Evolutionary conservation across 2,113 vertebrate species (phyloP).

Genomic region (Pogona vitticeps): DNA sequence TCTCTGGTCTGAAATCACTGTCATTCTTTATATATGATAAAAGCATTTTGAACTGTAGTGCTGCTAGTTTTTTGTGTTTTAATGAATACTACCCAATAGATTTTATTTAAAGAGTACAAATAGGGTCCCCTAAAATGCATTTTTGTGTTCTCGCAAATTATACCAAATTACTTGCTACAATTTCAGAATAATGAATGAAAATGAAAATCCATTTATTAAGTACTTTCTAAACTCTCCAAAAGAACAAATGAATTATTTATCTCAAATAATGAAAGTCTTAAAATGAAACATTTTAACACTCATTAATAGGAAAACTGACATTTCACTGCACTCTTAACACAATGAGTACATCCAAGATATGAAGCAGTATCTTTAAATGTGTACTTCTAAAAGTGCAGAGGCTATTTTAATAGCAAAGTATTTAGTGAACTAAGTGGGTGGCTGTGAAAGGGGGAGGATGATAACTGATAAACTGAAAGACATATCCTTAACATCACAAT

Average conservation of each 20-base stretch:
- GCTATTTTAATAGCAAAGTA: conserved; percentile 11
- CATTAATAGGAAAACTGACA: conserved; percentile 31
- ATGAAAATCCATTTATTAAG: conserved; percentile 61
- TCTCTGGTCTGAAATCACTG: conserved; percentile 15
- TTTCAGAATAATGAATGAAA: conserved; percentile 57
- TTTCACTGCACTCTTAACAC: conserved; percentile 51
- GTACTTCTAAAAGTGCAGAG: conserved; percentile 32
- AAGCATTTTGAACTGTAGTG: conserved; percentile 44
- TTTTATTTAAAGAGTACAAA: conserved; percentile 58
- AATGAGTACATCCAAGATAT: not conserved
- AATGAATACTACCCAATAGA: conserved; percentile 55
- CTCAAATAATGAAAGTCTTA: conserved; percentile 58
- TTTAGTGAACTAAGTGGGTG: not conserved
- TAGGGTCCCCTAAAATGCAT: conserved; percentile 56
- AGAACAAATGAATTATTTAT: conserved; percentile 63
- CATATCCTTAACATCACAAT: conserved; percentile 89
- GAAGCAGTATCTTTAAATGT: conserved; percentile 33
- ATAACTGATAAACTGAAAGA: not conserved
- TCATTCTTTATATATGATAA: conserved; percentile 28
- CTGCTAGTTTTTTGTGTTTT: conserved; percentile 54
- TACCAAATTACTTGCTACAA: conserved; percentile 60
- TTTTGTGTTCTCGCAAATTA: conserved; percentile 64
- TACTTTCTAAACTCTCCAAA: conserved; percentile 59
- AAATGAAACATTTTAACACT: conserved; percentile 55
- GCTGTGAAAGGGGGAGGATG: not conserved